Conservation (phyloP, 2,113 vertebrate species). For the Piprites chloris region DNA sequence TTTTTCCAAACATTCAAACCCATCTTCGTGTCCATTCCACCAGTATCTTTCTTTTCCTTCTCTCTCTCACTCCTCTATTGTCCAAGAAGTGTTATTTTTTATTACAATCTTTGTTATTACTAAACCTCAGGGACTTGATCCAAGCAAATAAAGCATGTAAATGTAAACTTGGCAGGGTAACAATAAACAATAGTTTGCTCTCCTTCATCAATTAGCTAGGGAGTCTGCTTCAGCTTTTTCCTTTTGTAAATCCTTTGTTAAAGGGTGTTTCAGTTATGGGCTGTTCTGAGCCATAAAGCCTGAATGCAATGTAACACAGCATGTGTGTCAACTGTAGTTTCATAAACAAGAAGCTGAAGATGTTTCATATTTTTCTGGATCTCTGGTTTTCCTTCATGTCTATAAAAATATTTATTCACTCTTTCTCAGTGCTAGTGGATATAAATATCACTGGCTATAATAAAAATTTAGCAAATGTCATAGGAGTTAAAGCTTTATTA, state of each 20-base stretch:
- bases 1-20: neutral
- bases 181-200: slow-evolving; percentile 15
- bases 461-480: neutral
- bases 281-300: neutral
- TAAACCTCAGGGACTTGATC: neutral
- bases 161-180: slow-evolving; percentile 38
- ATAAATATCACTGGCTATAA: neutral
- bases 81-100: neutral
- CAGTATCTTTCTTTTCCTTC: neutral
- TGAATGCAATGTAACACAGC: neutral
- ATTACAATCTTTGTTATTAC: neutral
- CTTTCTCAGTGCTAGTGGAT: neutral
- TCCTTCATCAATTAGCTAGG: neutral
- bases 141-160: slow-evolving; percentile 26
- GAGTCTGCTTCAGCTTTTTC: neutral
- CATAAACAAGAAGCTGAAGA: neutral
- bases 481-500: neutral
- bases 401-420: neutral
- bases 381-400: neutral
- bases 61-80: neutral
- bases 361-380: neutral
- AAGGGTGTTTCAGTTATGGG: neutral
- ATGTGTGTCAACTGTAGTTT: neutral
- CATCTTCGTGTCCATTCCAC: neutral
- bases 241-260: neutral